Evolutionary conservation across 1,140 invertebrate genomes (phyloP).

Genomic region (Platorchestia sp.): DNA sequence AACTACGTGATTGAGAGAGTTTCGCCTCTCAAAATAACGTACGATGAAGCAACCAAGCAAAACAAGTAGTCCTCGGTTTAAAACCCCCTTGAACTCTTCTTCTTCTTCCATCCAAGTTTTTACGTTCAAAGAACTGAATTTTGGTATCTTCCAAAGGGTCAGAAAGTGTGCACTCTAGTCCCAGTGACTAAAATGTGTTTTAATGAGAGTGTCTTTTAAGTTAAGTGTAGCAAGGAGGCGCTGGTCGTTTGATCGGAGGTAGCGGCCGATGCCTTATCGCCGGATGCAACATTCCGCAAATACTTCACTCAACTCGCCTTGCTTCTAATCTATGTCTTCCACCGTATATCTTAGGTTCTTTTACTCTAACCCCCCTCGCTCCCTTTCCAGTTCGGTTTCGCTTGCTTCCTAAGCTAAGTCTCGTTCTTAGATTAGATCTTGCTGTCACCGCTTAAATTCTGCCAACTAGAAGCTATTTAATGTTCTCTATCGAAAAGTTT

Average conservation of each 20-base stretch:
- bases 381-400: neutral
- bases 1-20: neutral
- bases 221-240: slow-evolving; percentile 18
- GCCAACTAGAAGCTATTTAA: slow-evolving; percentile 32
- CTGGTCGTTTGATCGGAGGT: slow-evolving; percentile 12
- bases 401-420: slow-evolving; percentile 24
- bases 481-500: slow-evolving; percentile 33
- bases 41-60: neutral
- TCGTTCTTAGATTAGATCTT: slow-evolving; percentile 27
- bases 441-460: slow-evolving; percentile 27
- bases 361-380: neutral
- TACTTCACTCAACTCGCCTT: neutral
- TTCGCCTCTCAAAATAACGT: neutral
- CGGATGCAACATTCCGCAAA: slow-evolving; percentile 42
- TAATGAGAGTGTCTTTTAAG: slow-evolving; percentile 9
- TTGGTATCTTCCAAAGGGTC: neutral
- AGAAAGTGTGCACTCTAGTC: neutral
- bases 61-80: neutral
- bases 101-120: neutral
- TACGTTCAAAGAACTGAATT: neutral
- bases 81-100: neutral
- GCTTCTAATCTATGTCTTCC: slow-evolving; percentile 30
- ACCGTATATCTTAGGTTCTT: slow-evolving; percentile 11
- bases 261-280: slow-evolving; percentile 8
- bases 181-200: neutral